phyloP scores from a whole-genome alignment of 2,888 invertebrate genomes.

The Apamea monoglypha region DNA sequence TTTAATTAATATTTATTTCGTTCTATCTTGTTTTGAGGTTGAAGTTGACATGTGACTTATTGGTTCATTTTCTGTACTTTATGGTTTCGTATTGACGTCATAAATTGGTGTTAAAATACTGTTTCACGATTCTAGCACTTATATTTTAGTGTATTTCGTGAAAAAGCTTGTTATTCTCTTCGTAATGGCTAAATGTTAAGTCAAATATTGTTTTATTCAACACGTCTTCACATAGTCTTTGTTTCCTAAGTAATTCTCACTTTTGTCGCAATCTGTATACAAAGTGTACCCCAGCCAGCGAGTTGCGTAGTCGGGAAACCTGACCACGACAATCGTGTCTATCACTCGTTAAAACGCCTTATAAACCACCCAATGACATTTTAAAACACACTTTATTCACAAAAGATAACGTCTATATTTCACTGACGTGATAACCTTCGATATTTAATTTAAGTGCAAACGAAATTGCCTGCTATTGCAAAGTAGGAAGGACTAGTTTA shows the following conservation, averaged over 20 bases:
- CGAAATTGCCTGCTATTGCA: constrained; percentile 55
- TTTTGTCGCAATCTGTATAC: constrained; percentile 72
- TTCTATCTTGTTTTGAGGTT: constrained; percentile 49
- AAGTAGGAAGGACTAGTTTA: constrained; percentile 54
- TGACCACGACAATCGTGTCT: constrained; percentile 72
- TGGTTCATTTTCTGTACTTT: constrained; percentile 19
- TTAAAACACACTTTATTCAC: constrained; percentile 64
- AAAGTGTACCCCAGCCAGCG: constrained; percentile 68
- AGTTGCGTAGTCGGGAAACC: constrained; percentile 77
- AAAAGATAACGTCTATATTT: constrained; percentile 64
- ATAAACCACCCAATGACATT: constrained; percentile 55
- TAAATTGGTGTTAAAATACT: neutral
- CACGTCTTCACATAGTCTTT: constrained; percentile 56
- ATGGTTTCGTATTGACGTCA: constrained; percentile 8
- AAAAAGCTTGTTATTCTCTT: constrained; percentile 1
- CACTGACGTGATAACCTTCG: constrained; percentile 41
- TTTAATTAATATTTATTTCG: constrained; percentile 65
- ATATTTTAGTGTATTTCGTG: too few relatives aligned
- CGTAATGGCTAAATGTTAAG: constrained; percentile 11
- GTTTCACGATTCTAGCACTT: neutral
- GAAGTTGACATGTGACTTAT: constrained; percentile 20
- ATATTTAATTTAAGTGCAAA: constrained; percentile 32
- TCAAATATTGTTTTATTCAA: constrained; percentile 41
- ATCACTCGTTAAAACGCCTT: constrained; percentile 62
- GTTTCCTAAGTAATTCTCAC: constrained; percentile 65